Percentiles rank a stretch among this genome's conserved stretches.
Evolutionary conservation across 2,113 vertebrate genomes (phyloP).

Genomic region (Oxyruncus cristatus): DNA sequence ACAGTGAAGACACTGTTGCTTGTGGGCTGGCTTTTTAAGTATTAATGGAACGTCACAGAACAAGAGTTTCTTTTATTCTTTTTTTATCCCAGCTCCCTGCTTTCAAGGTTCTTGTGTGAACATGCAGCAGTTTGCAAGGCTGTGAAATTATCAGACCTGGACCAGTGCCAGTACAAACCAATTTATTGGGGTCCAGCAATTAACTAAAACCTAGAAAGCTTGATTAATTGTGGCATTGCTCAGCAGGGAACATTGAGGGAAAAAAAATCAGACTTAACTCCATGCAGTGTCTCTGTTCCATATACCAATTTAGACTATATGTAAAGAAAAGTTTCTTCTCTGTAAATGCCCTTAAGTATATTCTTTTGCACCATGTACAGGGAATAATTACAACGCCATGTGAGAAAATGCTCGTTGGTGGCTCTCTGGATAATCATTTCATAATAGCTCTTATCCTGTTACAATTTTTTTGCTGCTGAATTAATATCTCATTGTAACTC

Average conservation of each 20-base stretch:
- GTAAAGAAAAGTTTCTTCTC: slow-evolving; percentile 63
- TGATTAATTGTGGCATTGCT: slow-evolving; percentile 80
- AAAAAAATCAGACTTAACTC: slow-evolving; percentile 57
- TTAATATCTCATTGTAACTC: slow-evolving; percentile 45
- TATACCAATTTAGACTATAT: slow-evolving; percentile 37
- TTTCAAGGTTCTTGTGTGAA: slow-evolving; percentile 76
- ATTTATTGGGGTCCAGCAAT: slow-evolving; percentile 81
- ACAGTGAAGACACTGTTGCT: slow-evolving; percentile 49
- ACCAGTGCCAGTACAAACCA: slow-evolving; percentile 77
- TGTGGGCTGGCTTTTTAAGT: slow-evolving; percentile 30
- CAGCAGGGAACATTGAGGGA: slow-evolving; percentile 64
- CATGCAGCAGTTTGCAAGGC: slow-evolving; percentile 74
- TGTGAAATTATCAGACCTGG: slow-evolving; percentile 81
- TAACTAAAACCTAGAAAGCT: slow-evolving; percentile 81
- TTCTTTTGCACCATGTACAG: slow-evolving; percentile 29
- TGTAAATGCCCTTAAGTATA: slow-evolving; percentile 8
- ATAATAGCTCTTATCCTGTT: slow-evolving; percentile 47
- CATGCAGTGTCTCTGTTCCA: slow-evolving; percentile 44
- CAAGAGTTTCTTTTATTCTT: slow-evolving; percentile 75
- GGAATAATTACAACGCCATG: slow-evolving; percentile 21
- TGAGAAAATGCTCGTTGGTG: slow-evolving; percentile 48
- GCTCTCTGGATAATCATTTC: slow-evolving; percentile 47
- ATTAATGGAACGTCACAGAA: slow-evolving; percentile 67
- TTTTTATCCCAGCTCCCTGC: slow-evolving; percentile 51
- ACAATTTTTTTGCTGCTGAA: slow-evolving; percentile 51